Conservation (phyloP, 2,797 vertebrate species). For the Heliangelus exortis region DNA sequence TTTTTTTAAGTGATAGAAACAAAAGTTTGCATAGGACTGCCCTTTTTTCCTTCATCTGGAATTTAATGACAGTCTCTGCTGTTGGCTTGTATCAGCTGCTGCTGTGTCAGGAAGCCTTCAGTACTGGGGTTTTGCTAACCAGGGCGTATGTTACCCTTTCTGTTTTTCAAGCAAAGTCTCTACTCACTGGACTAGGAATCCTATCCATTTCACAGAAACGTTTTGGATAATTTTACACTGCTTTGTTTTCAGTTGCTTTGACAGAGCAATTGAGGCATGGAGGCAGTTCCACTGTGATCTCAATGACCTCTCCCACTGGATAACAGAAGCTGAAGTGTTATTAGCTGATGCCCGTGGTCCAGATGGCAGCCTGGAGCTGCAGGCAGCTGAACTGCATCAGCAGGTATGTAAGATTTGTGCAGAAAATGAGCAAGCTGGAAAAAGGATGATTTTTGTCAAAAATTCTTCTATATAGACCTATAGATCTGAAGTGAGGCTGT, state of each 20-base stretch:
- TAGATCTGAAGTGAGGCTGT: neutral
- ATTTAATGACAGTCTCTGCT: neutral
- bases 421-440: neutral
- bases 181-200: neutral
- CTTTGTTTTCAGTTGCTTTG: constrained; percentile 78
- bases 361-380: constrained; percentile 83
- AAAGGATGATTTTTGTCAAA: neutral
- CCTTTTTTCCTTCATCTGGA: neutral
- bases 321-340: constrained; percentile 84
- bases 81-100: neutral
- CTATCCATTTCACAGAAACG: neutral
- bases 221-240: neutral
- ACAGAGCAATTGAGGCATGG: constrained; percentile 88
- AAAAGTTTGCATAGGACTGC: neutral
- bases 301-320: constrained; percentile 90
- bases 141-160: neutral
- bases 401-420: constrained; percentile 76
- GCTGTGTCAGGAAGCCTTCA: neutral
- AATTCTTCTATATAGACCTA: neutral
- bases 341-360: constrained; percentile 78
- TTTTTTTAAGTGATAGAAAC: constrained; percentile 18
- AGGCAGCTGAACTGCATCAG: constrained; percentile 82
- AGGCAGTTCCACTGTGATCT: constrained; percentile 91
- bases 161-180: neutral
- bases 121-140: neutral